These are phyloP conservation scores for Actias luna DNA, from an alignment of 2,888 invertebrate genomes.

Conservation along the genomic window DNA sequence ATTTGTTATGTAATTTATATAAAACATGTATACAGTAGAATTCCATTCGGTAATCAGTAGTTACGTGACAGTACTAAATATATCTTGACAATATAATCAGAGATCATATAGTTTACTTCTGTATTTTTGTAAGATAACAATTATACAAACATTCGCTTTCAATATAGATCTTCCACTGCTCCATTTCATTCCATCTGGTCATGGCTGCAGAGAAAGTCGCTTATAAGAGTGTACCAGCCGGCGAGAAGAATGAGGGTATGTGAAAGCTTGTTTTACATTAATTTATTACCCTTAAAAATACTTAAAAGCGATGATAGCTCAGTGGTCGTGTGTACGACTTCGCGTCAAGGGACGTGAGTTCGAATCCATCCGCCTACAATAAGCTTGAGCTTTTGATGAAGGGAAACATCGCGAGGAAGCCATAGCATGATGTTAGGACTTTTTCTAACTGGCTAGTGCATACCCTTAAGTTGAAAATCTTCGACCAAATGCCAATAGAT, in stretches of 20 bases:
- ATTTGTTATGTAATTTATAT: background rate
- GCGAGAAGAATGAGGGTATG: slow-evolving; percentile 14
- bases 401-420: no score
- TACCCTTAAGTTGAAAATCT: no score
- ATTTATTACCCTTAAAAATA: no score
- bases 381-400: no score
- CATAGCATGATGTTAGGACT: no score
- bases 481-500: no score
- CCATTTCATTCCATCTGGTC: background rate
- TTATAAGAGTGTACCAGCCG: slow-evolving; percentile 14
- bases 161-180: background rate
- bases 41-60: slow-evolving; percentile 5
- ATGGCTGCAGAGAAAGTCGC: slow-evolving; percentile 17
- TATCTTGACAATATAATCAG: slow-evolving; percentile 10
- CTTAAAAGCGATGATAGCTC: no score
- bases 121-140: slow-evolving; percentile 1
- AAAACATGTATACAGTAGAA: background rate
- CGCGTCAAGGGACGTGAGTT: no score
- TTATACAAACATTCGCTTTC: background rate
- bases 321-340: no score
- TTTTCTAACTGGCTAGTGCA: no score
- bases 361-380: no score
- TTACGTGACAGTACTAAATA: background rate
- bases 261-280: no score
- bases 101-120: background rate